These are phyloP conservation scores for Falco concolor DNA, from an alignment of 2,797 vertebrate species.

Conservation along the genomic window DNA sequence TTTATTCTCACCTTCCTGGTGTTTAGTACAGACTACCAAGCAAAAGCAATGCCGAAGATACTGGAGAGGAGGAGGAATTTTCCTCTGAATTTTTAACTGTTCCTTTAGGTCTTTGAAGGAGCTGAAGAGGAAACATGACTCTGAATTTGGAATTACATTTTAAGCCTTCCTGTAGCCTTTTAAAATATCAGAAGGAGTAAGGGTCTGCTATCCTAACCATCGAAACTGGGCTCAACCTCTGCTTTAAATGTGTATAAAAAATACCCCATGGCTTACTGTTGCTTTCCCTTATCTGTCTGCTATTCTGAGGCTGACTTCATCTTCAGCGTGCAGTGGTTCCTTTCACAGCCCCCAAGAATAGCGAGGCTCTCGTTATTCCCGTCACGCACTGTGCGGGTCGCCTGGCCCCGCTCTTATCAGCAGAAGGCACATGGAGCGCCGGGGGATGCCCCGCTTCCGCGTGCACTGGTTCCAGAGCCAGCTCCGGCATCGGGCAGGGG, in stretches of 20 bases:
- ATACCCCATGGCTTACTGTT: conserved; percentile 62
- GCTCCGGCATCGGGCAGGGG: conserved; percentile 68
- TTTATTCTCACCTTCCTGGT: not conserved
- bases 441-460: conserved; percentile 77
- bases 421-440: conserved; percentile 72
- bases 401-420: conserved; percentile 85
- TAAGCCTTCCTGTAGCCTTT: conserved; percentile 23
- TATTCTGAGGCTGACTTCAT: conserved; percentile 74
- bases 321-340: conserved; percentile 64
- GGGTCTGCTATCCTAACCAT: conserved; percentile 57
- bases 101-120: not conserved
- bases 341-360: conserved; percentile 49
- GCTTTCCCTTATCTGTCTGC: conserved; percentile 74
- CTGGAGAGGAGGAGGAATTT: not conserved
- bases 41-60: not conserved
- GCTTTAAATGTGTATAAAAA: not conserved
- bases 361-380: conserved; percentile 73
- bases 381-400: conserved; percentile 76
- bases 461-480: conserved; percentile 68
- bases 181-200: conserved; percentile 27
- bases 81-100: not conserved
- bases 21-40: not conserved
- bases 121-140: not conserved
- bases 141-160: conserved; percentile 23
- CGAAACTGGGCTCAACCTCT: conserved; percentile 37